Conservation (phyloP, 2,797 vertebrate species). For the Gorsachius magnificus region DNA sequence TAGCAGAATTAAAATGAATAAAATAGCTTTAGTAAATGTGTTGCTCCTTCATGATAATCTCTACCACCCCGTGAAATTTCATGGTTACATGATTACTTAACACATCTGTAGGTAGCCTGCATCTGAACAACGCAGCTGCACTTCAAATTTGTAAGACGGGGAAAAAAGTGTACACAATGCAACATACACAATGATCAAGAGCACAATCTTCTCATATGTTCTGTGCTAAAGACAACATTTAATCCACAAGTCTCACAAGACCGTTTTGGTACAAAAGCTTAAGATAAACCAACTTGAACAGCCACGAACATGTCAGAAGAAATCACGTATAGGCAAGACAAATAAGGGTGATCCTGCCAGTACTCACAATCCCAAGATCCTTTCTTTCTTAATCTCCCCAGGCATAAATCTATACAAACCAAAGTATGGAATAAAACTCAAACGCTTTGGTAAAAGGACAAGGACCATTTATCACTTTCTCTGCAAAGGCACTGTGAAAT, state of each 20-base stretch:
- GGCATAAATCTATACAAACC: not conserved
- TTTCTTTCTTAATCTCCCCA: not conserved
- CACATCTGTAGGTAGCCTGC: not conserved
- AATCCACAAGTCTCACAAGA: not conserved
- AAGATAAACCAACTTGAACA: not conserved
- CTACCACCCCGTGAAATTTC: not conserved
- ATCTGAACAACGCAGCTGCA: not conserved
- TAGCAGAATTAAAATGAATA: not conserved
- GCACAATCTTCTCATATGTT: not conserved
- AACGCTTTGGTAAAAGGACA: not conserved
- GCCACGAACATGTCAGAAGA: not conserved
- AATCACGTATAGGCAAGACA: accelerated
- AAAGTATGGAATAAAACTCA: not conserved
- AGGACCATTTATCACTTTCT: not conserved
- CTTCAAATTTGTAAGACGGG: not conserved
- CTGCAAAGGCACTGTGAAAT: not conserved
- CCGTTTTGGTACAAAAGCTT: not conserved
- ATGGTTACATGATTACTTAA: not conserved
- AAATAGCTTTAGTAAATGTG: not conserved
- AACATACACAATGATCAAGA: not conserved
- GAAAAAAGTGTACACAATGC: not conserved
- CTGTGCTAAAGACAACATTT: not conserved
- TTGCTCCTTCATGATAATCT: not conserved
- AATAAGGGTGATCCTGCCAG: not conserved
- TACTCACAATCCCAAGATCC: not conserved